Evolutionary conservation across 2,113 vertebrate genomes (phyloP).

Genomic region (Diphyllodes magnificus): DNA sequence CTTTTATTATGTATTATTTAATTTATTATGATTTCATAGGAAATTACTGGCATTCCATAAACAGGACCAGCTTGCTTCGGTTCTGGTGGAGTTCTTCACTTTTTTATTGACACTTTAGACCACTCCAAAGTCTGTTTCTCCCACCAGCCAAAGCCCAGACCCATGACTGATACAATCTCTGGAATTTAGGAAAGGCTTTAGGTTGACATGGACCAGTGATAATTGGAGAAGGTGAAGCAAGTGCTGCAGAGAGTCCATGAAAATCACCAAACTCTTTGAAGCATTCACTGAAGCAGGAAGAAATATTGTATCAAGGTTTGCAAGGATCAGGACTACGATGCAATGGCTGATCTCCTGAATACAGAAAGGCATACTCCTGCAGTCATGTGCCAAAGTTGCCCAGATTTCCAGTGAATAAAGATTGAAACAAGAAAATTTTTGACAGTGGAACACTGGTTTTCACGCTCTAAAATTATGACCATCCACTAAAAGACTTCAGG

Average conservation of each 20-base stretch:
- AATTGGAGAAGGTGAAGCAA: not conserved
- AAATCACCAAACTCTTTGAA: not conserved
- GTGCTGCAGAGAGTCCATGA: not conserved
- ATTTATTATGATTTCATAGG: not conserved
- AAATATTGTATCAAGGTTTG: not conserved
- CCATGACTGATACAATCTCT: not conserved
- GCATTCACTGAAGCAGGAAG: not conserved
- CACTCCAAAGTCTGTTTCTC: not conserved
- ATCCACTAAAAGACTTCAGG: not conserved
- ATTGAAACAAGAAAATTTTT: not conserved
- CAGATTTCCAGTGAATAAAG: not conserved
- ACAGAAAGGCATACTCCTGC: not conserved
- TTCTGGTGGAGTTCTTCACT: not conserved
- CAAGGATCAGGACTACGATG: fast-evolving
- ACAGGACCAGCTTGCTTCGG: not conserved
- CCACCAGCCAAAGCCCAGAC: not conserved
- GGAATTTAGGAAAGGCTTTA: not conserved
- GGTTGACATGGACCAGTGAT: not conserved
- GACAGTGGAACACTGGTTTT: not conserved
- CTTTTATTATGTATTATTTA: not conserved
- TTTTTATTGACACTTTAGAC: not conserved
- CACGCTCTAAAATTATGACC: not conserved
- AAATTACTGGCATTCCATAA: not conserved
- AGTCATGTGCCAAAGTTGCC: not conserved
- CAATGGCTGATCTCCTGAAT: not conserved